A percentile compares a stretch with the other conserved stretches of the same genome.
Conservation (phyloP, 2,888 invertebrate genomes). For the Xestia rhomboidea region DNA sequence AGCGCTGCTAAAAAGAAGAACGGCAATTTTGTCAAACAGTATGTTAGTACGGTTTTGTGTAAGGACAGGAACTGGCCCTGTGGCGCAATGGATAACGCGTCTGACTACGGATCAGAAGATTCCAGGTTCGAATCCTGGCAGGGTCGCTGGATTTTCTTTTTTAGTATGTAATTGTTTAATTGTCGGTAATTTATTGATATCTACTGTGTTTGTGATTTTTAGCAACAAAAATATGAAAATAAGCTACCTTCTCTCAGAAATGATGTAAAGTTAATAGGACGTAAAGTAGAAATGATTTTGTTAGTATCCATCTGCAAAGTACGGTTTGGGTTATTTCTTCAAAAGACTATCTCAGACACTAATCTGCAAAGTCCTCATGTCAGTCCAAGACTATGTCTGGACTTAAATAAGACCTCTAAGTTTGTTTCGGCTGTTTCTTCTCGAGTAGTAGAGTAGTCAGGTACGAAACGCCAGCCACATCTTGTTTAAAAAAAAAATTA, state of each 20-base stretch:
- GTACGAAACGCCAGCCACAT: too few relatives aligned
- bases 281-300: neutral
- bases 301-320: neutral
- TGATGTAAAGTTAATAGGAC: too few relatives aligned
- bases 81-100: slow-evolving; percentile 93
- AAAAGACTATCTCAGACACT: too few relatives aligned
- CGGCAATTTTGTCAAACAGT: neutral
- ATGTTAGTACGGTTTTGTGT: slow-evolving; percentile 7
- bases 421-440: too few relatives aligned
- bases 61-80: slow-evolving; percentile 82
- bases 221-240: neutral
- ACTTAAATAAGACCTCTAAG: too few relatives aligned
- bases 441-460: too few relatives aligned
- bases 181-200: neutral
- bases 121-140: slow-evolving; percentile 93
- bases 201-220: neutral
- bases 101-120: slow-evolving; percentile 94
- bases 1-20: neutral
- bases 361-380: too few relatives aligned
- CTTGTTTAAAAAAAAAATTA: too few relatives aligned
- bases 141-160: slow-evolving; percentile 79
- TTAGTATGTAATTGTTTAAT: neutral
- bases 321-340: too few relatives aligned
- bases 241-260: neutral
- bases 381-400: too few relatives aligned